A percentile compares a stretch with the other conserved stretches of the same genome.
Evolutionary conservation across 23 tunicate species (phyloP).

Genomic region (Halocynthia roretzi): DNA sequence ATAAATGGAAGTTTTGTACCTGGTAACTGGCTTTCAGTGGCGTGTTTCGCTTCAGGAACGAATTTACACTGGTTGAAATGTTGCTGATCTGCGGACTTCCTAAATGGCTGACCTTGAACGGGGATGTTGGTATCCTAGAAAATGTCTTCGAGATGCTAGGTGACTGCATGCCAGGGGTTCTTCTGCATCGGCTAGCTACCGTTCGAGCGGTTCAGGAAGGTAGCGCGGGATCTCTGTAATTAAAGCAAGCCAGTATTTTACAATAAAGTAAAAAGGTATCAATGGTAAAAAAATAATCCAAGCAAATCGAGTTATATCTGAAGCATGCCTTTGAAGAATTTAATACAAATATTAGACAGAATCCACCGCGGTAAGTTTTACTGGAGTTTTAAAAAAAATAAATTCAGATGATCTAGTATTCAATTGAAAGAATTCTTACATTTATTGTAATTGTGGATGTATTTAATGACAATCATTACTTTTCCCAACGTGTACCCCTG

Average conservation of each 20-base stretch:
- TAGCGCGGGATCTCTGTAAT: background rate
- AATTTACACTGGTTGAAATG: conserved; percentile 1
- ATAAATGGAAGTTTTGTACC: conserved; percentile 1
- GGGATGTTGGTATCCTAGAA: background rate
- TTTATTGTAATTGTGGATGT: too few relatives aligned
- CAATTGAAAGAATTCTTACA: too few relatives aligned
- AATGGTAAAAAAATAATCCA: background rate
- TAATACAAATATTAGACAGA: too few relatives aligned
- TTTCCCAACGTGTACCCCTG: too few relatives aligned
- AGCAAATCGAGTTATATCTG: background rate
- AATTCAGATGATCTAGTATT: too few relatives aligned
- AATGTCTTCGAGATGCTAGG: conserved; percentile 13
- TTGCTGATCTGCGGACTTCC: conserved; percentile 1
- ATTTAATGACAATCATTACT: too few relatives aligned
- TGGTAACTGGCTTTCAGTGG: conserved; percentile 11
- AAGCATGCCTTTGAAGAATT: background rate
- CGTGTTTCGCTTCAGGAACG: conserved; percentile 14
- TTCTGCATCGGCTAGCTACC: conserved; percentile 13
- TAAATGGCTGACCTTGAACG: background rate
- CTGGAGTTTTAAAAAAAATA: too few relatives aligned
- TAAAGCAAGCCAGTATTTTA: too few relatives aligned
- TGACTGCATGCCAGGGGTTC: conserved; percentile 15
- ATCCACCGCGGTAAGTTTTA: too few relatives aligned
- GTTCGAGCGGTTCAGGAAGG: conserved; percentile 20
- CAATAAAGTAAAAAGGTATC: background rate